phyloP scores from a whole-genome alignment of 2,797 vertebrate species.

The Distichodus sexfasciatus region DNA sequence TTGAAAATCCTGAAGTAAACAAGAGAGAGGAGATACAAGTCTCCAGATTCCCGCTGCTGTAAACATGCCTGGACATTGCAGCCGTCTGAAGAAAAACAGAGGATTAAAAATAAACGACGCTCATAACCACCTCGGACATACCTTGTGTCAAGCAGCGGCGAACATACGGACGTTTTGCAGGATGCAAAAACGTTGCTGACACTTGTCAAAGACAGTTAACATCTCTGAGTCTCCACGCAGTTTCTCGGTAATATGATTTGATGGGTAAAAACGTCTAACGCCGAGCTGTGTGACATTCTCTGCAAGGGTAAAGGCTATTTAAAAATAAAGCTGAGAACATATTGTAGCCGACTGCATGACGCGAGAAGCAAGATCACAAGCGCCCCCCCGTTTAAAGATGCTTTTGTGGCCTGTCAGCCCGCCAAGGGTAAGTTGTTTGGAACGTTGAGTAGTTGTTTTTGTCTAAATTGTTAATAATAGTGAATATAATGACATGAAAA shows the following conservation, averaged over 20 bases:
- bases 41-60: not conserved
- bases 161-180: slow-evolving; percentile 37
- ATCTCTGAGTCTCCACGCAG: slow-evolving; percentile 33
- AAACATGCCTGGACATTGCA: not conserved
- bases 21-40: slow-evolving; percentile 1
- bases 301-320: slow-evolving; percentile 46
- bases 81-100: slow-evolving; percentile 1
- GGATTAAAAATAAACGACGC: slow-evolving; percentile 5
- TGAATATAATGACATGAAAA: slow-evolving; percentile 46
- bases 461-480: slow-evolving; percentile 45
- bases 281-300: slow-evolving; percentile 44
- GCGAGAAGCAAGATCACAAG: slow-evolving; percentile 40
- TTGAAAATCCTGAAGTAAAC: not conserved
- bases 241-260: slow-evolving; percentile 36
- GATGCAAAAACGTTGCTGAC: slow-evolving; percentile 41
- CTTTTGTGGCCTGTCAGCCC: slow-evolving; percentile 47
- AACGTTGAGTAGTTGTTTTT: slow-evolving; percentile 42
- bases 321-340: slow-evolving; percentile 51
- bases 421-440: slow-evolving; percentile 43
- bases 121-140: slow-evolving; percentile 8
- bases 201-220: slow-evolving; percentile 44
- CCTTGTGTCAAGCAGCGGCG: slow-evolving; percentile 24
- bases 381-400: slow-evolving; percentile 42
- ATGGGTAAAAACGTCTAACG: slow-evolving; percentile 42
- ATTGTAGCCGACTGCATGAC: slow-evolving; percentile 36